Conservation (phyloP, 2,797 vertebrate species). For the Crenichthys baileyi region DNA sequence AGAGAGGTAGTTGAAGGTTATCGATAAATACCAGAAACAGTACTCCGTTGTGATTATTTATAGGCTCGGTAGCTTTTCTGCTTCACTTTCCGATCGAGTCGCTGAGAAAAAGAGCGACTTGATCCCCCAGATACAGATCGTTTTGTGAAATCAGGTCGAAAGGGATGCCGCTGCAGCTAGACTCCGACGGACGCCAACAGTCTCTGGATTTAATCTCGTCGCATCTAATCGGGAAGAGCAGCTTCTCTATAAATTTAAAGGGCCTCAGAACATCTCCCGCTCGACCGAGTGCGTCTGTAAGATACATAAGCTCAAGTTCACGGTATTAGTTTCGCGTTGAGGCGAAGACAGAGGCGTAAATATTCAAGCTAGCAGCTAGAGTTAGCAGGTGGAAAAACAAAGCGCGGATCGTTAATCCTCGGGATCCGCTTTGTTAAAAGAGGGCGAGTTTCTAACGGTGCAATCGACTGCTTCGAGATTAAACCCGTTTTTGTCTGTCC, state of each 20-base stretch:
- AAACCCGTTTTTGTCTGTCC: background rate
- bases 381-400: conserved; percentile 45
- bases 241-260: conserved; percentile 76
- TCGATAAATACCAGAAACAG: conserved; percentile 21
- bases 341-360: conserved; percentile 9
- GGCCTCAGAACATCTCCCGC: conserved; percentile 64
- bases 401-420: conserved; percentile 48
- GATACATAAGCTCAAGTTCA: conserved; percentile 49
- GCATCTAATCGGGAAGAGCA: conserved; percentile 77
- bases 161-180: conserved; percentile 83
- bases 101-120: conserved; percentile 73
- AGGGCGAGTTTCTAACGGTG: background rate
- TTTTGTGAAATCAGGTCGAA: conserved; percentile 67
- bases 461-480: background rate
- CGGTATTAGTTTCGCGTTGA: conserved; percentile 42
- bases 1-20: background rate
- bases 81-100: conserved; percentile 66
- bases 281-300: conserved; percentile 76
- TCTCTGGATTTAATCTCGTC: conserved; percentile 78
- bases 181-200: conserved; percentile 71
- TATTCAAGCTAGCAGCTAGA: conserved; percentile 45
- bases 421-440: background rate
- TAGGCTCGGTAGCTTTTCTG: conserved; percentile 14
- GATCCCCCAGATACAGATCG: conserved; percentile 53
- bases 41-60: background rate